Percentiles rank a stretch among this genome's conserved stretches.
Evolutionary conservation across 2,113 vertebrate species (phyloP).

Genomic region (Callaeas wilsoni): DNA sequence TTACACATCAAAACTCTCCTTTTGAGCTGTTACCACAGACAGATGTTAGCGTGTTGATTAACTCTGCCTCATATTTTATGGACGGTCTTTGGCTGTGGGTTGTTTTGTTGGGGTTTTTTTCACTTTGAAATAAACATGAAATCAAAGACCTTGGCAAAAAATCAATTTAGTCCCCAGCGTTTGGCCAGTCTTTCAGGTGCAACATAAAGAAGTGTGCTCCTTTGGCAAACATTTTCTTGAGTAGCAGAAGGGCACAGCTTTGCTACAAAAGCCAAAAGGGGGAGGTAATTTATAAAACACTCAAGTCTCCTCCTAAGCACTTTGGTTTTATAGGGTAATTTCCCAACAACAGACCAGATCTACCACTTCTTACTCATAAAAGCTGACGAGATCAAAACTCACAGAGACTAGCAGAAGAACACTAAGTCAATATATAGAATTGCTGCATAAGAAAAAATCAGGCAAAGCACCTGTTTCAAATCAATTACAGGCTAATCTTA

Average conservation of each 20-base stretch:
- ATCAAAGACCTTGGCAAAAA: neutral
- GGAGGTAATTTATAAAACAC: neutral
- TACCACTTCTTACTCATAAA: neutral
- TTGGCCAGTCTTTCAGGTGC: neutral
- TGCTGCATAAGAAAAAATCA: neutral
- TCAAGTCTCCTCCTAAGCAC: neutral
- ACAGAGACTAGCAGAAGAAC: neutral
- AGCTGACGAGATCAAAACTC: neutral
- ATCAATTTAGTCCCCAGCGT: neutral
- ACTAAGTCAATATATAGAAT: neutral
- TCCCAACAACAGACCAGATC: neutral
- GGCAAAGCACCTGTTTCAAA: neutral
- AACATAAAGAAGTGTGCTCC: neutral
- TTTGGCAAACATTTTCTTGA: neutral
- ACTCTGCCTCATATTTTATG: neutral
- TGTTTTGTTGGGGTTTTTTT: neutral
- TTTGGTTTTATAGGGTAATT: neutral
- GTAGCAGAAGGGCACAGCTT: neutral
- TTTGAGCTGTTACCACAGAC: neutral
- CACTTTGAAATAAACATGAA: slow-evolving; percentile 11
- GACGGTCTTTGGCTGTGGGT: neutral
- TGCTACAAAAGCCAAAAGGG: neutral
- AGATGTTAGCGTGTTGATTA: neutral
- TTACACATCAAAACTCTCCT: slow-evolving; percentile 39
- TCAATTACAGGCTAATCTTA: neutral